Evolutionary conservation across 1,140 invertebrate genomes (phyloP), one percentile per base, ranked within the genome.

Genomic region (Mylabris phalerata): DNA sequence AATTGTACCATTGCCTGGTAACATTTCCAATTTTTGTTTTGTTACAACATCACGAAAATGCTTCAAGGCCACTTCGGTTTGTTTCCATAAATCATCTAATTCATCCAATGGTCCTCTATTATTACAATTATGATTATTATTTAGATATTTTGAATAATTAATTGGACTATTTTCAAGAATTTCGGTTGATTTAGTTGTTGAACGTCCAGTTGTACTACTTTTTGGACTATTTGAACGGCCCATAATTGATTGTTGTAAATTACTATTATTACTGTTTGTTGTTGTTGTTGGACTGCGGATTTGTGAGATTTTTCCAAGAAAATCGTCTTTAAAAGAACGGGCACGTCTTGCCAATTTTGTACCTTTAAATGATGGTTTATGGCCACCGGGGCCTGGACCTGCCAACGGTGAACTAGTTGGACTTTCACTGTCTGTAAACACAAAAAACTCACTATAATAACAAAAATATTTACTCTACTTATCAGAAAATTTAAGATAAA

Each of bases 1-100:
- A 65, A 95, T 88, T 10, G 91, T 94, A 50, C 91, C 92, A 73
- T 93, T 93, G 41, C 91, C 93, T 0, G 92, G 90, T 57, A 96
- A 77, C 82, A 95, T 92, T 78, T 95, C 92, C 60, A 93, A 78
- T 75, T 90, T 95, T 70, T 92, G 88, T 75, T 93, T 93, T 54
- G 87, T 86, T 48, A 96, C 91, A 27, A 93, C 92, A 80, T 94
- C 91, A 45, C 88, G 83, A 73, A 94, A 93, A 58, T 69, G 66
- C 49, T 67, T 69, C 43, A 69, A 43, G 6, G 64, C 66, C 7
- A 66, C 51, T 49, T 66, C 60, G 5, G 59, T 69, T 60, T 74
- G 71, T 54, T 69, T 71, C 50, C 65, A 63, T 32, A 68, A 57
- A 4, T 51, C 57, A 19, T 74, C 68, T 26, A 74, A 55, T 59